These are phyloP conservation scores for Mythimna albipuncta DNA, from an alignment of 2,888 invertebrate genomes.

Conservation along the genomic window DNA sequence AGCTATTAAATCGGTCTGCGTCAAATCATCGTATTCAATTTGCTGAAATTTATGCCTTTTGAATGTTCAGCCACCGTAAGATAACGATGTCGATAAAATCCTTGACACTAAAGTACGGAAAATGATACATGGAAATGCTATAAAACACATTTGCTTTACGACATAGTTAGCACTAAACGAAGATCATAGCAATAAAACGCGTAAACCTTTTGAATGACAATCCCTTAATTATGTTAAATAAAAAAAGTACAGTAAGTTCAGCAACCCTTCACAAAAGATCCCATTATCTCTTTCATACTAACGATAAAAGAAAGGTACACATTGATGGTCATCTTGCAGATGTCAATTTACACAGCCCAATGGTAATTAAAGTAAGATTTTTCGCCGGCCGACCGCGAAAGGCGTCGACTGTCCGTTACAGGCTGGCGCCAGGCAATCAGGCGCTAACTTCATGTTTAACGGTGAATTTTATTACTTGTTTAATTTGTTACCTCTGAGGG, in stretches of 20 bases:
- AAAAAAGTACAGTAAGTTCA: slow-evolving; percentile 24
- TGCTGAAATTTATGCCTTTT: background rate
- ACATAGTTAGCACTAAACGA: slow-evolving; percentile 24
- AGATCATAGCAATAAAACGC: slow-evolving; percentile 25
- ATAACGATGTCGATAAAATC: slow-evolving; percentile 24
- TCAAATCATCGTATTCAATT: background rate
- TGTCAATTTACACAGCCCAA: slow-evolving; percentile 43
- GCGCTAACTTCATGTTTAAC: slow-evolving; percentile 68
- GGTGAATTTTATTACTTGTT: slow-evolving; percentile 70
- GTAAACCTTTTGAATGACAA: slow-evolving; percentile 9
- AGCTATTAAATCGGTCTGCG: background rate
- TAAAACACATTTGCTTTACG: slow-evolving; percentile 39
- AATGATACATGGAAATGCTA: slow-evolving; percentile 38
- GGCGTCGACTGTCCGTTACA: slow-evolving; percentile 73
- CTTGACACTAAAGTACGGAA: slow-evolving; percentile 28
- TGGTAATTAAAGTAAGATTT: slow-evolving; percentile 64
- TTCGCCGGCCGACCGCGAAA: slow-evolving; percentile 63
- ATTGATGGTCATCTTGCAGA: slow-evolving; percentile 28
- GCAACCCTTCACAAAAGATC: slow-evolving; percentile 12
- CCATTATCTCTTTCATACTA: slow-evolving; percentile 14
- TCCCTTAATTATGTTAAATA: slow-evolving; percentile 18
- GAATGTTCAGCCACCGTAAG: background rate
- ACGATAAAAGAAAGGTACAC: slow-evolving; percentile 14
- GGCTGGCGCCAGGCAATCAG: slow-evolving; percentile 70
- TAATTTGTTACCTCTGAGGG: slow-evolving; percentile 46